These are phyloP conservation scores for Melinaea marsaeus DNA, from an alignment of 2,888 invertebrate genomes.

Conservation along the genomic window DNA sequence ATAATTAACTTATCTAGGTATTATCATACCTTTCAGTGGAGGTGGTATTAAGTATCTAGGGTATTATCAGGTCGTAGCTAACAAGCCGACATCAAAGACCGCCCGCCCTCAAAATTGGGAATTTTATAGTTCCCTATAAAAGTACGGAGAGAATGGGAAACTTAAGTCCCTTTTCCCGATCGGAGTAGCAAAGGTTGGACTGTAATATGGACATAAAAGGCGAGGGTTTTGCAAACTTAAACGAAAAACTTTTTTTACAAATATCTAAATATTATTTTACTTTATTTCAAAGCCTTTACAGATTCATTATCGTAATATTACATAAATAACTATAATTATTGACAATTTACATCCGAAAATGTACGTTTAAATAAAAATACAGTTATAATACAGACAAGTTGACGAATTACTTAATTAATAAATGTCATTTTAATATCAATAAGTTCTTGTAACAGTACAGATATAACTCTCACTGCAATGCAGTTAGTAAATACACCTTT, in stretches of 20 bases:
- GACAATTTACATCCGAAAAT: no score
- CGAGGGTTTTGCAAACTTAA: conserved; percentile 49
- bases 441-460: not conserved
- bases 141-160: conserved; percentile 34
- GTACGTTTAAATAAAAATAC: no score
- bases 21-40: not conserved
- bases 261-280: conserved; percentile 46
- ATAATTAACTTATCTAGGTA: no score
- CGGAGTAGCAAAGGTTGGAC: conserved; percentile 51
- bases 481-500: conserved; percentile 39
- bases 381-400: no score
- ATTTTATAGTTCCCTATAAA: conserved; percentile 48
- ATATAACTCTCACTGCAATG: conserved; percentile 40
- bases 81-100: conserved; percentile 33
- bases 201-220: conserved; percentile 59
- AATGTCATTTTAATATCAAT: not conserved
- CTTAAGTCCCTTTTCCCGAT: conserved; percentile 39
- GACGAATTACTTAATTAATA: no score
- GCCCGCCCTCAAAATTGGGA: conserved; percentile 46
- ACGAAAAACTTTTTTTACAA: conserved; percentile 60
- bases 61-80: conserved; percentile 21
- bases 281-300: conserved; percentile 41
- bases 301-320: conserved; percentile 20
- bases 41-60: not conserved
- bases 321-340: no score